Percentiles rank a stretch among this genome's conserved stretches.
phyloP scores from a whole-genome alignment of 2,797 vertebrate species.

The Onychomys leucogaster region DNA sequence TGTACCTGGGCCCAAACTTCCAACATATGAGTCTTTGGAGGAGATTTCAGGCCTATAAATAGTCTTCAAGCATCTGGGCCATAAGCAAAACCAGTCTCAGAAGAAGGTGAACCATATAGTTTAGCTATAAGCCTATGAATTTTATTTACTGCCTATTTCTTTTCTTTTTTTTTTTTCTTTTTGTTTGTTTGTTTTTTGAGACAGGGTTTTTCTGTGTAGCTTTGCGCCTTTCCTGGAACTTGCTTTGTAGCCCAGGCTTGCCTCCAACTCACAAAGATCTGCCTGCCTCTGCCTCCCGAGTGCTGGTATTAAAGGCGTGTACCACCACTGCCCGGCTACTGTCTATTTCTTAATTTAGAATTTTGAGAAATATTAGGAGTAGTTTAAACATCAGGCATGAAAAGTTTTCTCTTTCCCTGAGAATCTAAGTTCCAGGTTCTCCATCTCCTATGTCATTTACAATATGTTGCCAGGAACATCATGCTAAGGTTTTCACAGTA shows the following conservation, averaged over 20 bases:
- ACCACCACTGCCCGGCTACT: too few relatives aligned
- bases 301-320: too few relatives aligned
- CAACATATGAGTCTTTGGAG: not conserved
- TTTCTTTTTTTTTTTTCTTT: too few relatives aligned
- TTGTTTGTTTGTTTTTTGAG: too few relatives aligned
- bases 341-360: not conserved
- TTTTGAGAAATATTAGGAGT: not conserved
- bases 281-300: too few relatives aligned
- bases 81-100: not conserved
- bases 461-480: not conserved
- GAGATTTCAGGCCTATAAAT: too few relatives aligned
- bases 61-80: not conserved
- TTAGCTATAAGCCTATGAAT: not conserved
- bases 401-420: not conserved
- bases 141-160: not conserved
- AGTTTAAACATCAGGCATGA: constrained; percentile 32
- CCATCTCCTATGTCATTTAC: not conserved
- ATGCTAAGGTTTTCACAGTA: not conserved
- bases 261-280: too few relatives aligned
- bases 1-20: not conserved
- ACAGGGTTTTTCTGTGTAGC: too few relatives aligned
- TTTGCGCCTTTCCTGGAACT: too few relatives aligned
- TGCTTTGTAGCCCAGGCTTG: too few relatives aligned
- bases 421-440: not conserved
- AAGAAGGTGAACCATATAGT: not conserved